These are phyloP conservation scores for Hemibagrus wyckioides DNA, from an alignment of 2,113 vertebrate genomes.

Conservation along the genomic window DNA sequence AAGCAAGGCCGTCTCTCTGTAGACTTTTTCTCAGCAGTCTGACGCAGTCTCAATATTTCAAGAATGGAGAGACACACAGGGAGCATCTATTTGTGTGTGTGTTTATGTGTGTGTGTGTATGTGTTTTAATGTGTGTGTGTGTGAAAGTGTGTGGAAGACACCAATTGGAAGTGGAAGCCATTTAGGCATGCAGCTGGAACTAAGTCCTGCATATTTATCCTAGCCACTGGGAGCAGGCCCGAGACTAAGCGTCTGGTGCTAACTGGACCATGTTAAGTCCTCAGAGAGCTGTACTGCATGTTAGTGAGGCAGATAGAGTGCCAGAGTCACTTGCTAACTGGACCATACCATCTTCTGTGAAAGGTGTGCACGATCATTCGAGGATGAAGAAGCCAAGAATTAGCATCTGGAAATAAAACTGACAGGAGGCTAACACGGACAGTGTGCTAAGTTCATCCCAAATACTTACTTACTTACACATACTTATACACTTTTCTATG, in stretches of 20 bases:
- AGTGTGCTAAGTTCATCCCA: neutral
- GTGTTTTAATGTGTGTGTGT: slow-evolving; percentile 6
- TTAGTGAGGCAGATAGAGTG: slow-evolving; percentile 68
- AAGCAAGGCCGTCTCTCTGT: neutral
- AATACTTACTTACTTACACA: no score
- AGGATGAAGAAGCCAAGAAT: slow-evolving; percentile 54
- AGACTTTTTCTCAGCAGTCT: neutral
- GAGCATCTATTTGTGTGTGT: slow-evolving; percentile 1
- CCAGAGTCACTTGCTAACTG: slow-evolving; percentile 76
- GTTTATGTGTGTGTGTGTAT: neutral
- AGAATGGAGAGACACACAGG: neutral
- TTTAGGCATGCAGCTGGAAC: slow-evolving; percentile 59
- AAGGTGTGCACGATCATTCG: slow-evolving; percentile 67
- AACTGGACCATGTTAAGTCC: slow-evolving; percentile 75
- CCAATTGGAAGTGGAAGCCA: slow-evolving; percentile 22
- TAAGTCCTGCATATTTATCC: slow-evolving; percentile 63
- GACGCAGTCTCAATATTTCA: neutral
- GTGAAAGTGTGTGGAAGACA: slow-evolving; percentile 31
- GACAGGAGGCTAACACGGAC: neutral
- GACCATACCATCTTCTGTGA: slow-evolving; percentile 73
- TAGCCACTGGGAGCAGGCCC: slow-evolving; percentile 65
- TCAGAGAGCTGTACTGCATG: slow-evolving; percentile 66
- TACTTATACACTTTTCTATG: no score
- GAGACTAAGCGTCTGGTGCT: slow-evolving; percentile 76
- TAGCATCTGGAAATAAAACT: slow-evolving; percentile 11